These are phyloP conservation scores for Mus musculus DNA, from an alignment of 2,113 vertebrate species.

Conservation along the genomic window DNA sequence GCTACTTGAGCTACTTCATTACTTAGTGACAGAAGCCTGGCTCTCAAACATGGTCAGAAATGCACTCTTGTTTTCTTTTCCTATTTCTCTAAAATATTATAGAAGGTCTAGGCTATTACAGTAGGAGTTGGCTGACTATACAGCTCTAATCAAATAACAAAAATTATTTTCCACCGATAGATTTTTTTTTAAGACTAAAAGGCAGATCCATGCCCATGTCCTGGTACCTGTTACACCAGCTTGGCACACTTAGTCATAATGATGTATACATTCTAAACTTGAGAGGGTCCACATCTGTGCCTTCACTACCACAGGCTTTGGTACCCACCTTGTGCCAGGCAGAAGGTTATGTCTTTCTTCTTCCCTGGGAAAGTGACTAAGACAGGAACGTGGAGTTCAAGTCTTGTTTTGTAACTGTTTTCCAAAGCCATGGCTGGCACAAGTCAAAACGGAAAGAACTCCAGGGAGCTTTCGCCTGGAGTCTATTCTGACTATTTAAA, in stretches of 20 bases:
- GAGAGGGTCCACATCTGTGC: neutral
- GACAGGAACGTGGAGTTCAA: neutral
- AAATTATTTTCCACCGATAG: slow-evolving; percentile 48
- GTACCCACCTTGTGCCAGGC: neutral
- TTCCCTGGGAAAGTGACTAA: slow-evolving; percentile 28
- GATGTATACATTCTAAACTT: neutral
- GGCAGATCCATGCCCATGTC: neutral
- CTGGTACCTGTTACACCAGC: neutral
- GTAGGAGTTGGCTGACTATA: slow-evolving; percentile 29
- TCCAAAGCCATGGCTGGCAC: slow-evolving; percentile 24
- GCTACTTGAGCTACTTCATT: slow-evolving; percentile 74
- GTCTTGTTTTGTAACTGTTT: slow-evolving; percentile 20
- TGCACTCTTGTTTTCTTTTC: slow-evolving; percentile 61
- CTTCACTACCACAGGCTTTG: neutral
- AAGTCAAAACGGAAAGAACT: slow-evolving; percentile 47
- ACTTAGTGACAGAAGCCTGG: slow-evolving; percentile 78
- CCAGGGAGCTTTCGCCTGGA: neutral
- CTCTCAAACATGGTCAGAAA: slow-evolving; percentile 65
- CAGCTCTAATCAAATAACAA: slow-evolving; percentile 55
- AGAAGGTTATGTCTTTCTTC: slow-evolving; percentile 8
- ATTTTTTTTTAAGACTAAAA: slow-evolving; percentile 8
- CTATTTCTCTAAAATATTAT: slow-evolving; percentile 60
- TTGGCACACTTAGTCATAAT: neutral
- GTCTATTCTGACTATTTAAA: neutral
- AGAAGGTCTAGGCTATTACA: slow-evolving; percentile 51